A percentile compares a stretch with the other conserved stretches of the same genome.
Conservation (phyloP, 2,113 vertebrate genomes). For the Phyllostomus hastatus region DNA sequence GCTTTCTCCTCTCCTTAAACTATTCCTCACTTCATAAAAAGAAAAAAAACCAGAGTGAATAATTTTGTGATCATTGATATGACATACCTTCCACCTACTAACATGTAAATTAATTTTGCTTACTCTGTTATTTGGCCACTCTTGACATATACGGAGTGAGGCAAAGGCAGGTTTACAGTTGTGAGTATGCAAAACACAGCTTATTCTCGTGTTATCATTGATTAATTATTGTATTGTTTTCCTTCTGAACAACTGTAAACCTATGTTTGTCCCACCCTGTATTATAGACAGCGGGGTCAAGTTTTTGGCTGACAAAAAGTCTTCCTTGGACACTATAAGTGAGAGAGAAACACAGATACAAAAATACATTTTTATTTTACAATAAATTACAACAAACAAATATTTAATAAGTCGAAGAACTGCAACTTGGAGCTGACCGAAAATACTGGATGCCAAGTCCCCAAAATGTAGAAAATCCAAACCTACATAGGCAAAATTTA, state of each 20-base stretch:
- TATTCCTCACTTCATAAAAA: not conserved
- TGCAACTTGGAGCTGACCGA: not conserved
- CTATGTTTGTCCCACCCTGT: not conserved
- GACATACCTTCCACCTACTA: not conserved
- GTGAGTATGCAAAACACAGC: not conserved
- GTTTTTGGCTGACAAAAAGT: not conserved
- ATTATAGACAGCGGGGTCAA: not conserved
- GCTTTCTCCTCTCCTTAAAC: not conserved
- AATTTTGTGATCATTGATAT: not conserved
- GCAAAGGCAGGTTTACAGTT: not conserved
- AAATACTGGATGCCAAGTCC: constrained; percentile 27
- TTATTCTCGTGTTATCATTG: not conserved
- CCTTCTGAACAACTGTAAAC: not conserved
- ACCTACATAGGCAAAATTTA: constrained; percentile 47
- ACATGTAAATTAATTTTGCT: constrained; percentile 23
- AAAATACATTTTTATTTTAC: constrained; percentile 19
- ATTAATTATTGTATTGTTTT: not conserved
- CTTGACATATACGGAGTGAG: not conserved
- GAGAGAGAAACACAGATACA: constrained; percentile 22
- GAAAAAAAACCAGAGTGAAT: not conserved
- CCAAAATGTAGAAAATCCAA: constrained; percentile 43
- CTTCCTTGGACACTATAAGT: not conserved
- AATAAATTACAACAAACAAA: not conserved
- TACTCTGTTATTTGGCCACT: not conserved
- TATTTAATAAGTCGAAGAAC: not conserved